Percentiles rank a stretch among this genome's conserved stretches.
Conservation (phyloP, 2,888 invertebrate species). For the Eudasyphora cyanicolor region DNA sequence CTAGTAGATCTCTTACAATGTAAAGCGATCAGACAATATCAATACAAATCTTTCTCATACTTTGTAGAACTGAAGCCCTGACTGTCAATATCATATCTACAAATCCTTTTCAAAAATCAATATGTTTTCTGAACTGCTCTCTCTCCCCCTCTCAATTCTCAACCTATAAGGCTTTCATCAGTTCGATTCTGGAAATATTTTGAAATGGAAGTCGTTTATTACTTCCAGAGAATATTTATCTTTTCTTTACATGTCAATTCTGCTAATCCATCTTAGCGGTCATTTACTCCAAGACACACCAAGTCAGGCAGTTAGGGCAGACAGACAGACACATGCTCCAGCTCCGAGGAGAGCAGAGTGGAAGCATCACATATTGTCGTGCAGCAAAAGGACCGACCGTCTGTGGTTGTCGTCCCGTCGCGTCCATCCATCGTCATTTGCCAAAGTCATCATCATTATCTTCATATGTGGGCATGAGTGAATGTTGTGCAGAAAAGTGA, state of each 20-base stretch:
- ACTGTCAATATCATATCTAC: too few species aligned
- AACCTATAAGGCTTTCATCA: too few species aligned
- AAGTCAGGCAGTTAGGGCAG: too few species aligned
- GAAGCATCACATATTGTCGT: not conserved
- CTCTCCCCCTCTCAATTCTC: too few species aligned
- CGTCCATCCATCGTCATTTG: constrained; percentile 2
- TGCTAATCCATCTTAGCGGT: constrained; percentile 48
- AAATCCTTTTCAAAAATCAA: too few species aligned
- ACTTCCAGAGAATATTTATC: constrained; percentile 8
- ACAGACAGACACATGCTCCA: constrained; percentile 17
- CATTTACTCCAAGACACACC: constrained; percentile 47
- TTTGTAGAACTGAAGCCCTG: too few species aligned
- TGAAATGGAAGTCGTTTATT: constrained; percentile 1
- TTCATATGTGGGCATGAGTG: constrained; percentile 37
- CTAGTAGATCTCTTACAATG: too few species aligned
- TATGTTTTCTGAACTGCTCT: too few species aligned
- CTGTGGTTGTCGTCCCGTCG: not conserved
- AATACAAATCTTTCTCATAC: too few species aligned
- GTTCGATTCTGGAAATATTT: too few species aligned
- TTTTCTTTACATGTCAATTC: constrained; percentile 49
- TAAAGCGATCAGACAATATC: too few species aligned
- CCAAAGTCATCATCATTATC: constrained; percentile 51
- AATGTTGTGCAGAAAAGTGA: constrained; percentile 25
- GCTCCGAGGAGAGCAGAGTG: constrained; percentile 13
- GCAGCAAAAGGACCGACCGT: not conserved